Evolutionary conservation across 1,140 invertebrate genomes (phyloP), one percentile per base, ranked within the genome.

Genomic region (Leptinotarsa defecta): DNA sequence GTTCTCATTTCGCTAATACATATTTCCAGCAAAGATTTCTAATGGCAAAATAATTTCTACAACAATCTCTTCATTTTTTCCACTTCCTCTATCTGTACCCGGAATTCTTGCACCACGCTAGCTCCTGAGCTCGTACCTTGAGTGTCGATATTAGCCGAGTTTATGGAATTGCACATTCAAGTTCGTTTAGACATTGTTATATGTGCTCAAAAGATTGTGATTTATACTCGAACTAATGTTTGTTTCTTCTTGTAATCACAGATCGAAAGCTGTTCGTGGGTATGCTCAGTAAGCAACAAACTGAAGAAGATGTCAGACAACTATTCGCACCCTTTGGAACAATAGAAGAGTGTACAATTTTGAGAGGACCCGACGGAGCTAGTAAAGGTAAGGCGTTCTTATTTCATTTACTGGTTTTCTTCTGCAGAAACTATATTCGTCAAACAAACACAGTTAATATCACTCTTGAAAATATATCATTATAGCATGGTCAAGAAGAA

Each of bases 251-350:
- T 79, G 57, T 76, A 62, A 76, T 63, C 86, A 86, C 92, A 94
- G 95, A 96, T 91, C 92, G 97, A 88, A 99, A 99, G 92, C 93
- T 99, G 89, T 99, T 99, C 91, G 96, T 99, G 89, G 98, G 98
- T 86, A 99, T 99, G 98, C 94, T 99, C 86, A 98, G 96, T 89
- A 99, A 99, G 90, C 96, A 98, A 91, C 97, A 99, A 87, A 96
- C 94, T 81, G 98, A 99, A 92, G 97, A 99, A 85, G 97, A 99
- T 93, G 95, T 99, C 79, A 92, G 95, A 87, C 94, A 96, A 88
- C 90, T 99, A 85, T 99, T 99, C 89, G 92, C 95, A 84, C 93
- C 95, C 76, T 99, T 94, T 88, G 98, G 98, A 83, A 94, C 92
- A 86, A 98, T 99, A 92, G 98, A 99, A 88, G 98, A 99, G 92